phyloP scores from a whole-genome alignment of 2,113 vertebrate genomes.

The Semicossyphus pulcher region DNA sequence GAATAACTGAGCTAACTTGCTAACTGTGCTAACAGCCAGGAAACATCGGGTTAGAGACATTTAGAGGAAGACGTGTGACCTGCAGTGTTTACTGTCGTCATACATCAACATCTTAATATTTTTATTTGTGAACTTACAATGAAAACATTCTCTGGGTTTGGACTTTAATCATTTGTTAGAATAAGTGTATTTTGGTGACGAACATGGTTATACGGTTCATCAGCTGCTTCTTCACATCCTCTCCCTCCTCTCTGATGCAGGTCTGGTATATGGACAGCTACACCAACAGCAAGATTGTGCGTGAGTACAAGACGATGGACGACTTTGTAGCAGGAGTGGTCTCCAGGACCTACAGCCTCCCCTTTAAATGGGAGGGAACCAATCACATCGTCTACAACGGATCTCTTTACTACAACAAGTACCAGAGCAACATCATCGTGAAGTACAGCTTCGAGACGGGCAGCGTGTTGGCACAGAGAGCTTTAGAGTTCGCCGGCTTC shows the following conservation, averaged over 20 bases:
- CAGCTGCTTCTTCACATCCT: neutral
- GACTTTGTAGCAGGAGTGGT: constrained; percentile 94
- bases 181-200: neutral
- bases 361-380: constrained; percentile 98
- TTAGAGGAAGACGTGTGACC: too few species aligned
- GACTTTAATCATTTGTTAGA: too few species aligned
- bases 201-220: neutral
- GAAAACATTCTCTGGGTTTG: too few species aligned
- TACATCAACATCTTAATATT: too few species aligned
- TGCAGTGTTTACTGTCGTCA: too few species aligned
- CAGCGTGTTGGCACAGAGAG: constrained; percentile 91
- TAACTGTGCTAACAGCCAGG: too few species aligned
- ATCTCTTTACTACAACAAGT: constrained; percentile 98
- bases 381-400: constrained; percentile 98
- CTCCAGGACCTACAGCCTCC: constrained; percentile 96
- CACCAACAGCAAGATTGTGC: constrained; percentile 98
- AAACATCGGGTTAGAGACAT: too few species aligned
- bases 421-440: constrained; percentile 98
- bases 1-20: too few species aligned
- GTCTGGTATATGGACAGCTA: constrained; percentile 99
- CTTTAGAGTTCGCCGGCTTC: constrained; percentile 96
- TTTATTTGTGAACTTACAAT: too few species aligned
- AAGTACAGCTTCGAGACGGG: constrained; percentile 96
- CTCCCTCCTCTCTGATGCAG: constrained; percentile 73
- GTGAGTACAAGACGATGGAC: constrained; percentile 93